Conservation (phyloP, 2,113 vertebrate species). For the Camelus dromedarius region DNA sequence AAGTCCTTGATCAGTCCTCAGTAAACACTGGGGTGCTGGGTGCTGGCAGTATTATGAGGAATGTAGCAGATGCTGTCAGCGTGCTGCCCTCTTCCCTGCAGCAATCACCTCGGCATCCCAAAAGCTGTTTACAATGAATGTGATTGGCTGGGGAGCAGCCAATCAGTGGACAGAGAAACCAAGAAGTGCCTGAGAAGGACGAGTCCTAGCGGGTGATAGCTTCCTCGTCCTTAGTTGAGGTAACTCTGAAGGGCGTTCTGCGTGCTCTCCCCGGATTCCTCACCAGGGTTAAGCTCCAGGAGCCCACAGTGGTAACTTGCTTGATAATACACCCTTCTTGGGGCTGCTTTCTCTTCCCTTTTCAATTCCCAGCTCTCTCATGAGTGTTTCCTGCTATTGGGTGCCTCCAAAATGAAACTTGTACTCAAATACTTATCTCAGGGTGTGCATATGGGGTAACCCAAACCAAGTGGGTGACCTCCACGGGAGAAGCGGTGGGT, state of each 20-base stretch:
- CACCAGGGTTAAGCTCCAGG: not conserved
- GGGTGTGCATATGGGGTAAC: not conserved
- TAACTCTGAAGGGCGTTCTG: not conserved
- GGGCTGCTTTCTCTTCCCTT: not conserved
- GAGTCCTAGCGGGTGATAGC: not conserved
- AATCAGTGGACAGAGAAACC: not conserved
- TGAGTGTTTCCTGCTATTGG: not conserved
- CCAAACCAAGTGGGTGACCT: not conserved
- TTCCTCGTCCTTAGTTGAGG: not conserved
- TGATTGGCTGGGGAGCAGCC: too few relatives aligned
- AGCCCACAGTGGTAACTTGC: not conserved
- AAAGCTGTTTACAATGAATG: not conserved
- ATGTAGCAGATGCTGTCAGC: not conserved
- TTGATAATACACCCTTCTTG: not conserved
- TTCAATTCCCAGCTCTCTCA: not conserved
- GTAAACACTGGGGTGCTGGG: not conserved
- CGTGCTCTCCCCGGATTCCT: not conserved
- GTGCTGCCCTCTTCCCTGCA: not conserved
- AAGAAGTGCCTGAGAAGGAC: not conserved
- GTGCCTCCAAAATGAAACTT: not conserved
- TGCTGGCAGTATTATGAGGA: not conserved
- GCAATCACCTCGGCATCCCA: not conserved
- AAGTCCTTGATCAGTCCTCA: not conserved
- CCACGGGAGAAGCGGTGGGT: not conserved
- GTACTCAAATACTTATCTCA: not conserved